Percentiles rank a stretch among this genome's conserved stretches.
Conservation (phyloP, 2,797 vertebrate genomes). For the Syngnathus rostellatus region DNA sequence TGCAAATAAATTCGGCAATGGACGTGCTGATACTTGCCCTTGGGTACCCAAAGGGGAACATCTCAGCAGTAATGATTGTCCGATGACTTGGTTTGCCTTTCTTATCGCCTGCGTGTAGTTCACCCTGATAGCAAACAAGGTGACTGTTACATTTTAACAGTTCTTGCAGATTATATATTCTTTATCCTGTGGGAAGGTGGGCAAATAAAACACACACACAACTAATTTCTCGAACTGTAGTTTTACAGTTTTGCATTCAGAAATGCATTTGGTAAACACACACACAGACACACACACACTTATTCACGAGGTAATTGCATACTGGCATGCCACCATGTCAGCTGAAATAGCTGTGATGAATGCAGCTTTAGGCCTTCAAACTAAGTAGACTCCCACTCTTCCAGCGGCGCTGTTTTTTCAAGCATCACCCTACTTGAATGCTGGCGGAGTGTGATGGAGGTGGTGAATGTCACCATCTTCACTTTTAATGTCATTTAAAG, state of each 20-base stretch:
- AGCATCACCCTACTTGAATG: constrained; percentile 49
- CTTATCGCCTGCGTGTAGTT: too few species aligned
- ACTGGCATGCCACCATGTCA: constrained; percentile 38
- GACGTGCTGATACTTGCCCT: too few species aligned
- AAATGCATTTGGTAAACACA: constrained; percentile 2
- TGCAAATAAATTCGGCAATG: too few species aligned
- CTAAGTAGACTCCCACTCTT: constrained; percentile 56
- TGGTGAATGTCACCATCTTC: constrained; percentile 36
- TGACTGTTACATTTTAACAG: too few species aligned
- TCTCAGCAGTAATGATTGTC: too few species aligned
- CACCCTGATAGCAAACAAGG: too few species aligned
- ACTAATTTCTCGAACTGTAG: constrained; percentile 9
- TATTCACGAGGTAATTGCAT: constrained; percentile 40
- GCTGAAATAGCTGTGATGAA: constrained; percentile 49
- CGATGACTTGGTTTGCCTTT: too few species aligned
- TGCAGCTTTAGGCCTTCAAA: constrained; percentile 50
- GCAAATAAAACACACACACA: not conserved
- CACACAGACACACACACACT: not conserved
- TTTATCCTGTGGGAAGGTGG: too few species aligned
- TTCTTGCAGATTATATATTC: too few species aligned
- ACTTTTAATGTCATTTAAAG: constrained; percentile 20
- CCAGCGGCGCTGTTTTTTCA: constrained; percentile 57
- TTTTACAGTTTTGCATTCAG: not conserved
- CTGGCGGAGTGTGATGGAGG: constrained; percentile 48
- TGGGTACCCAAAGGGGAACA: too few species aligned